These are phyloP conservation scores for Xanthorhoe designata DNA, from an alignment of 2,888 invertebrate species.

Conservation along the genomic window DNA sequence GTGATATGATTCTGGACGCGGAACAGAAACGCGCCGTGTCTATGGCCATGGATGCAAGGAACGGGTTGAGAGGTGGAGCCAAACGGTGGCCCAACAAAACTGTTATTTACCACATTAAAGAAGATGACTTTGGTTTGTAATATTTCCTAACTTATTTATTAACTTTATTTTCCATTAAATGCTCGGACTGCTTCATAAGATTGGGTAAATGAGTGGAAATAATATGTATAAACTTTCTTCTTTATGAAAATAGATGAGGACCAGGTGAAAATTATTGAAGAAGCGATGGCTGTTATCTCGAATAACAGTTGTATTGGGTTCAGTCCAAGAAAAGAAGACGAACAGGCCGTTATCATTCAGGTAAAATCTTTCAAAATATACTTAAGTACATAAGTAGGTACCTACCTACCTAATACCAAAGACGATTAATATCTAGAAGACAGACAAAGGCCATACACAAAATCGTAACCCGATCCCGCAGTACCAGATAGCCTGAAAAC, in stretches of 20 bases:
- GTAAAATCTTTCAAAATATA: constrained; percentile 47
- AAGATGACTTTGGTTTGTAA: constrained; percentile 76
- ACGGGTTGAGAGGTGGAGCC: constrained; percentile 70
- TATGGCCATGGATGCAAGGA: constrained; percentile 60
- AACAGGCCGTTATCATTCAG: constrained; percentile 71
- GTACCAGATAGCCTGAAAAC: no score
- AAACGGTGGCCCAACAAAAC: constrained; percentile 79
- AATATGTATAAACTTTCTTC: constrained; percentile 2
- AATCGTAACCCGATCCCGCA: no score
- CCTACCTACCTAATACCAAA: no score
- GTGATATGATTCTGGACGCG: constrained; percentile 75
- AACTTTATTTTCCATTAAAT: no score
- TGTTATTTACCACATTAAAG: constrained; percentile 71
- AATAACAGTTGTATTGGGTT: constrained; percentile 78
- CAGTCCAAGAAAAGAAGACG: constrained; percentile 55
- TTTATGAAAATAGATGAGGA: constrained; percentile 62
- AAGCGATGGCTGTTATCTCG: constrained; percentile 73
- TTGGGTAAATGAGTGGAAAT: no score
- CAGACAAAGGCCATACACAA: no score
- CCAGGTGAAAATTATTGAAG: constrained; percentile 69
- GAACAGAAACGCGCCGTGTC: constrained; percentile 60
- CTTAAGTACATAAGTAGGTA: no score
- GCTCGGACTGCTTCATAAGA: no score
- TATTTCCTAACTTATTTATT: neutral
- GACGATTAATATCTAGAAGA: no score